Percentiles rank a stretch among this genome's conserved stretches.
These are phyloP conservation scores for Atrina japonica DNA, from an alignment of 2,888 invertebrate genomes.

Conservation along the genomic window DNA sequence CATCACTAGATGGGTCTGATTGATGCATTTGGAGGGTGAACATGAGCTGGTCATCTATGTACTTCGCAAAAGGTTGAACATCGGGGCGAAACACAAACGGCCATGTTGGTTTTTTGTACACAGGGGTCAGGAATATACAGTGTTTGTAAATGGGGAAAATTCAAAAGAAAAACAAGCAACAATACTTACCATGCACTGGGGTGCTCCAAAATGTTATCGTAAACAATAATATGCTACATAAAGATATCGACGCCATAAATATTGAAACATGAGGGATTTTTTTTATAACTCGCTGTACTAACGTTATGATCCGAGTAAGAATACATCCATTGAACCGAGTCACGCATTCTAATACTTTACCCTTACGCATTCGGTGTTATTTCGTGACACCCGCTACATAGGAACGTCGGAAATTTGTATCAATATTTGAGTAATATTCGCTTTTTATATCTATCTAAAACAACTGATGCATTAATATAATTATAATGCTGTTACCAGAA, in stretches of 20 bases:
- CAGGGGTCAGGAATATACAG: not conserved
- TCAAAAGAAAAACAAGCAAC: not conserved
- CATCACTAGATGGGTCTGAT: too few species aligned
- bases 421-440: too few species aligned
- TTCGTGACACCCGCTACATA: too few species aligned
- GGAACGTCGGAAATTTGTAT: too few species aligned
- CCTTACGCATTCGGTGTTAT: slow-evolving; percentile 38
- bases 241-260: slow-evolving; percentile 42
- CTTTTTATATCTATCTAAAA: too few species aligned
- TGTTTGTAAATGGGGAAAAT: not conserved
- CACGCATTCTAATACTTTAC: slow-evolving; percentile 48
- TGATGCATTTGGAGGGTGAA: too few species aligned
- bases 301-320: slow-evolving; percentile 43
- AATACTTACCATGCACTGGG: slow-evolving; percentile 34
- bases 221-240: slow-evolving; percentile 39
- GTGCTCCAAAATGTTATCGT: slow-evolving; percentile 30
- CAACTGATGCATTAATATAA: too few species aligned
- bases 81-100: slow-evolving; percentile 27
- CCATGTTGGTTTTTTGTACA: slow-evolving; percentile 45
- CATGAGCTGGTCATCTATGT: too few species aligned
- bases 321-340: slow-evolving; percentile 51
- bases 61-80: too few species aligned
- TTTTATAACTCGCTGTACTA: slow-evolving; percentile 9
- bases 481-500: too few species aligned
- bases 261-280: slow-evolving; percentile 34